These are phyloP conservation scores for Sapajus apella DNA, from an alignment of 2,113 vertebrate genomes.

Conservation along the genomic window DNA sequence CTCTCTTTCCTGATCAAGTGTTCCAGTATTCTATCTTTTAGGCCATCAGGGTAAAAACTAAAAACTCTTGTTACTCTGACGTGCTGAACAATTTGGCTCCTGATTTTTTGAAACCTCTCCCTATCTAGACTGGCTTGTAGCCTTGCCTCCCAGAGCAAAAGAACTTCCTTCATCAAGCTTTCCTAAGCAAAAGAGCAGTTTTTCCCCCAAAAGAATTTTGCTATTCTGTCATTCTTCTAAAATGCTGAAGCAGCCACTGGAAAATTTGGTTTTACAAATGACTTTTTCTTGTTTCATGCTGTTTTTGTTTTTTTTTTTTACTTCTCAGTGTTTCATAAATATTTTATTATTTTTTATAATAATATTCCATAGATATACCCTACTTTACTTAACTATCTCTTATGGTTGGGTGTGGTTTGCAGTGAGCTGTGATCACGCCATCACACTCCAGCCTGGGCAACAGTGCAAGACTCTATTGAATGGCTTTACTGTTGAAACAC, in stretches of 20 bases:
- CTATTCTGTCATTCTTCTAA: constrained; percentile 12
- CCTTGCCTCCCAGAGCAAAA: not conserved
- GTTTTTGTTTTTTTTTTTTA: not conserved
- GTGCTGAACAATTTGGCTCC: not conserved
- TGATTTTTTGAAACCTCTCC: not conserved
- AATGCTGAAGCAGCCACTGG: constrained; percentile 1
- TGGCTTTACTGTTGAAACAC: not conserved
- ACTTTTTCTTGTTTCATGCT: not conserved
- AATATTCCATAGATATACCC: not conserved
- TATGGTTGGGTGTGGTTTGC: not conserved
- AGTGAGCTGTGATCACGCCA: not conserved
- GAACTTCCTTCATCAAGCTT: not conserved
- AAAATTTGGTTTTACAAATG: constrained; percentile 16
- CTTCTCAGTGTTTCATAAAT: not conserved
- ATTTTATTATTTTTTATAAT: not conserved
- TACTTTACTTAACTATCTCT: not conserved
- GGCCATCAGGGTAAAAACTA: not conserved
- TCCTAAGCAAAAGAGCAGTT: not conserved
- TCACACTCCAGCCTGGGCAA: too few species aligned
- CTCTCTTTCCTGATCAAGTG: not conserved
- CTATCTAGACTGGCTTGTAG: not conserved
- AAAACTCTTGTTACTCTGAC: not conserved
- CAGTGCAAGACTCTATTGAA: not conserved
- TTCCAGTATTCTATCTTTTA: not conserved
- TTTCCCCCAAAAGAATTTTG: not conserved